Evolutionary conservation across 2,113 vertebrate species (phyloP), one percentile per base, ranked within the genome.

Genomic region (Urocynchramus pylzowi): DNA sequence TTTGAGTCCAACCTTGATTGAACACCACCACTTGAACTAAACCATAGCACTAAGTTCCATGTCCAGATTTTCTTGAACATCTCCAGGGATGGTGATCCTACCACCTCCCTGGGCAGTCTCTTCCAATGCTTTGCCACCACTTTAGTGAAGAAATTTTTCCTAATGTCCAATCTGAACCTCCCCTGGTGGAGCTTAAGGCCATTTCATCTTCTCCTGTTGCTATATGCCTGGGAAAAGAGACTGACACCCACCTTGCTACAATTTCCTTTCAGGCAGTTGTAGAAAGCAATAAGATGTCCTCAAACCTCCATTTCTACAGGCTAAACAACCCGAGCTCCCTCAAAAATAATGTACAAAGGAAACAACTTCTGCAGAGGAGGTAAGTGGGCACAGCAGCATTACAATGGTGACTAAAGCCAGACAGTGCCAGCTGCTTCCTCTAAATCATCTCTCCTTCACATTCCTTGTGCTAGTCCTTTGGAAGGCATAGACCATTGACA

Each of bases 1-100:
- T 39, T n/a, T 1, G 1, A 60, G 24, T 35, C 24, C 39, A 26
- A 41, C 30, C 20, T 60, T 53, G 19, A 23, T 30, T 1, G 0
- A 68, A 60, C 24, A n/a, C 28, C 9, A 75, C 7, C n/a, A 31
- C 31, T 52, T 16, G 20, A 68, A 47, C 9, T 61, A 35, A 60
- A 68, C 20, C 16, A 47, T 10, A 75, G 45, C 20, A n/a, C 39
- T n/a, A n/a, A 53, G 13, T 75, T 24, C 52, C 33, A 24, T 7
- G 3, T 30, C 33, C 14, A 31, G 30, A 35, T 0, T 47, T 68
- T 75, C 61, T 68, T 45, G 30, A 76, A 45, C 11, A 9, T 41
- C 9, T 60, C 11, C 24, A 53, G 53, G 9, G 39, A 47, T 61
- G 24, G 30, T 89, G n/a, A 39, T 20, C 2, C 13, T 65, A n/a